Evolutionary conservation across 1,140 invertebrate species (phyloP).

Genomic region (Dendroctonus ponderosae): DNA sequence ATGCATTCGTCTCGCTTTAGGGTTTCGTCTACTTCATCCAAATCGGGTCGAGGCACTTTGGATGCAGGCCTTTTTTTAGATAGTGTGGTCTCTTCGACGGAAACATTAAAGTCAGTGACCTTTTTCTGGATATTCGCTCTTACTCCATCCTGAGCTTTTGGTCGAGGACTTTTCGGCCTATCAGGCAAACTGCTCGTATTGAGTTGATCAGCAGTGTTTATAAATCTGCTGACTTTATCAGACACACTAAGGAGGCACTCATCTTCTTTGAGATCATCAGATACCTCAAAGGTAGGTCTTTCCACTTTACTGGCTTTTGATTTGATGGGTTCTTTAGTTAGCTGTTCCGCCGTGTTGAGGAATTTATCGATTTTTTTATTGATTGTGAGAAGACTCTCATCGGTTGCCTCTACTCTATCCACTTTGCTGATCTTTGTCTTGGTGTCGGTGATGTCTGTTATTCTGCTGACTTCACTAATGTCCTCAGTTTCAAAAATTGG

Average conservation of each 20-base stretch:
- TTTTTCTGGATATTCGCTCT: slow-evolving; percentile 49
- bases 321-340: slow-evolving; percentile 48
- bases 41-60: slow-evolving; percentile 47
- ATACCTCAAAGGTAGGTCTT: slow-evolving; percentile 48
- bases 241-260: slow-evolving; percentile 64
- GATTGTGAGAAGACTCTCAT: slow-evolving; percentile 63
- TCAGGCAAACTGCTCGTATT: slow-evolving; percentile 49
- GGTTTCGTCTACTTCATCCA: slow-evolving; percentile 51
- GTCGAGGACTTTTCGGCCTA: slow-evolving; percentile 43
- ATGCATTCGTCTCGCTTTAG: slow-evolving; percentile 62
- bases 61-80: slow-evolving; percentile 43
- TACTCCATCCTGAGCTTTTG: neutral
- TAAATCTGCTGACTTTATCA: slow-evolving; percentile 64
- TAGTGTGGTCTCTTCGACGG: slow-evolving; percentile 49
- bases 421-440: slow-evolving; percentile 41
- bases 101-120: slow-evolving; percentile 55
- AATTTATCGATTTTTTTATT: slow-evolving; percentile 66
- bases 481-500: slow-evolving; percentile 44
- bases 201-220: slow-evolving; percentile 61
- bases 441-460: slow-evolving; percentile 58
- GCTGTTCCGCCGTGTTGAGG: slow-evolving; percentile 59
- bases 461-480: slow-evolving; percentile 52
- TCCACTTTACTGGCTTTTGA: slow-evolving; percentile 47
- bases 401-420: slow-evolving; percentile 52
- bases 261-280: slow-evolving; percentile 58